phyloP scores from a whole-genome alignment of 1,140 invertebrate species.

The Penaeus indicus region DNA sequence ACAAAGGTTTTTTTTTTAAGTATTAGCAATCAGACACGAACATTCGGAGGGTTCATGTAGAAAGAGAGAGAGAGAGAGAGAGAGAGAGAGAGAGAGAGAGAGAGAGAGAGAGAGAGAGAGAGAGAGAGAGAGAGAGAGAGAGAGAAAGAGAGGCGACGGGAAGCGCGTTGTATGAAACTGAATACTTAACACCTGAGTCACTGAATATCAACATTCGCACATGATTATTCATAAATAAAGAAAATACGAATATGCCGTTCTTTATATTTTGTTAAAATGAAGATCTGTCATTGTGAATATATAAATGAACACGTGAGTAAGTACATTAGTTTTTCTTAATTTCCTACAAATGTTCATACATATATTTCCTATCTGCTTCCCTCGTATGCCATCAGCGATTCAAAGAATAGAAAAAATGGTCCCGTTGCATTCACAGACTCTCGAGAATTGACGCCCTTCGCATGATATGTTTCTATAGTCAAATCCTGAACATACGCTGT shows the following conservation, averaged over 20 bases:
- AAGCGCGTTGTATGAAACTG: no score
- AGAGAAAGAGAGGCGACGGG: neutral
- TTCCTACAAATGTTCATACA: neutral
- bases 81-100: neutral
- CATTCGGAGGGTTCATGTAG: neutral
- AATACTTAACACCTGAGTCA: neutral
- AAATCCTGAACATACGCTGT: no score
- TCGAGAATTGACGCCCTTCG: no score
- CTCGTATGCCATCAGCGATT: no score
- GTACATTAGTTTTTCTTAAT: neutral
- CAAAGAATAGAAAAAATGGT: no score
- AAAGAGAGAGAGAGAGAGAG: neutral
- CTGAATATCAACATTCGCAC: neutral
- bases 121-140: no score
- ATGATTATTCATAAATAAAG: neutral
- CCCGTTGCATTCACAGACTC: no score
- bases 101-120: slow-evolving; percentile 1
- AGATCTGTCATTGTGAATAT: neutral
- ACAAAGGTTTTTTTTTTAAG: neutral
- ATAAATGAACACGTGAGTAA: neutral
- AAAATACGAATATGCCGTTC: neutral
- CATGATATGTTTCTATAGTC: no score
- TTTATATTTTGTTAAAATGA: neutral
- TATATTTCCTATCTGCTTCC: no score
- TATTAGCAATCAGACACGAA: neutral